Conservation (phyloP, 2,888 invertebrate species). For the Leucophenga montana region DNA sequence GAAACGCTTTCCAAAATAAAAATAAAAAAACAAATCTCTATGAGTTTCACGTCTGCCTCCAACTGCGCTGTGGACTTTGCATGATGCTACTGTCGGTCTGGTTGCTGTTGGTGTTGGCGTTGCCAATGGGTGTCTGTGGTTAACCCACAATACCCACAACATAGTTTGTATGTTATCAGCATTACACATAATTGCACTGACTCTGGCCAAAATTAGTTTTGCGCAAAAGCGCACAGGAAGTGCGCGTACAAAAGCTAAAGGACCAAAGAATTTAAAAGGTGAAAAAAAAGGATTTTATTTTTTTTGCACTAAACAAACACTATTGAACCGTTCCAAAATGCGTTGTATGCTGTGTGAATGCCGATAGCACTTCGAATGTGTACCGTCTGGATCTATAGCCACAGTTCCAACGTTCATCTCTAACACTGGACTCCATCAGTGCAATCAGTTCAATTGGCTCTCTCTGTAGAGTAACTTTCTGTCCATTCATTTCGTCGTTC, state of each 20-base stretch:
- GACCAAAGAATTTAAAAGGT: background rate
- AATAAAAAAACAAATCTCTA: too few relatives aligned
- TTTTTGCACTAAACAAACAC: background rate
- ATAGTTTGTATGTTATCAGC: slow-evolving; percentile 31
- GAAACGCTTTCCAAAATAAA: too few relatives aligned
- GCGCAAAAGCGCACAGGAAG: background rate
- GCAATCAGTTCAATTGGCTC: background rate
- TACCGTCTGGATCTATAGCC: too few relatives aligned
- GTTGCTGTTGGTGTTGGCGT: background rate
- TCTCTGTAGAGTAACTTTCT: background rate
- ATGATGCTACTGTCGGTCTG: background rate
- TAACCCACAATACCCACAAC: slow-evolving; percentile 8
- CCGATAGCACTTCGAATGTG: background rate
- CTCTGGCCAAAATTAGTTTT: slow-evolving; percentile 17
- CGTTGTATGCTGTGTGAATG: background rate
- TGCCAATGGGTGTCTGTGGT: background rate
- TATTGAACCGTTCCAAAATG: background rate
- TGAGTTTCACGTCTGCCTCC: too few relatives aligned
- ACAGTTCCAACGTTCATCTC: background rate
- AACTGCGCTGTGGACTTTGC: background rate
- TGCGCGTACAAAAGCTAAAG: background rate
- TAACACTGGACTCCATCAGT: background rate
- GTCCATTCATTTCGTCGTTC: background rate
- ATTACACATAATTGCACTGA: slow-evolving; percentile 37
- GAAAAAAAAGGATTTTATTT: background rate